Conservation (phyloP, 2,113 vertebrate species). For the Andinoacara biseriatus region DNA sequence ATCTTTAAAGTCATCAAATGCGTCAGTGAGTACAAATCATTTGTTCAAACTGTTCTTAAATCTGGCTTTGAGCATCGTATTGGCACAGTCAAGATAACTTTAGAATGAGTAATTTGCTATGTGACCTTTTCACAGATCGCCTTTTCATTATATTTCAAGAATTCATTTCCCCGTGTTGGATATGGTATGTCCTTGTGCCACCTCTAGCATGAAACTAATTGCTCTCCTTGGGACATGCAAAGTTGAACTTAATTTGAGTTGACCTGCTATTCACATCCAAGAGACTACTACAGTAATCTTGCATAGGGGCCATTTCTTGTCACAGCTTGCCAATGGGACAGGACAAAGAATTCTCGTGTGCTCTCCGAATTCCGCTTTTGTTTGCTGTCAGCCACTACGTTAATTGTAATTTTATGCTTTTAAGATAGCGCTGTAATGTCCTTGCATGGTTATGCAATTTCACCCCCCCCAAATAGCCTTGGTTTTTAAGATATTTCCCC, state of each 20-base stretch:
- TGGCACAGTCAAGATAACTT: conserved; percentile 25
- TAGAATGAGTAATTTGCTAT: conserved; percentile 24
- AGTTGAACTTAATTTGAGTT: conserved; percentile 72
- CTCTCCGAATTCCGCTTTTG: conserved; percentile 23
- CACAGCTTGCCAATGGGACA: conserved; percentile 37
- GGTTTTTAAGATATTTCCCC: conserved; percentile 28
- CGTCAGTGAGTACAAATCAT: not conserved
- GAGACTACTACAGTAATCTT: conserved; percentile 52
- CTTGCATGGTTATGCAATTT: conserved; percentile 27
- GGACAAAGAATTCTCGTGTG: conserved; percentile 35
- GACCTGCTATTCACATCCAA: conserved; percentile 64
- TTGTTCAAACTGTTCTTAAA: conserved; percentile 16
- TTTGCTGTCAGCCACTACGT: conserved; percentile 53
- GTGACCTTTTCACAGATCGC: conserved; percentile 66
- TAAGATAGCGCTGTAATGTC: conserved; percentile 36
- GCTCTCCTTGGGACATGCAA: conserved; percentile 77
- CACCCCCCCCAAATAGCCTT: conserved; percentile 19
- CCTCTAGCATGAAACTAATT: conserved; percentile 70
- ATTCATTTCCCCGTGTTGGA: conserved; percentile 53
- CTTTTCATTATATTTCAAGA: conserved; percentile 63
- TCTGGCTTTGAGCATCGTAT: conserved; percentile 29
- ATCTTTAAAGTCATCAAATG: conserved; percentile 1
- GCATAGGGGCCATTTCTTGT: conserved; percentile 48
- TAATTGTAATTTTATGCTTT: conserved; percentile 55
- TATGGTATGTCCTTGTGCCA: conserved; percentile 64